A percentile compares a stretch with the other conserved stretches of the same genome.
Conservation (phyloP, 1,140 invertebrate species). For the Papilio helenus region DNA sequence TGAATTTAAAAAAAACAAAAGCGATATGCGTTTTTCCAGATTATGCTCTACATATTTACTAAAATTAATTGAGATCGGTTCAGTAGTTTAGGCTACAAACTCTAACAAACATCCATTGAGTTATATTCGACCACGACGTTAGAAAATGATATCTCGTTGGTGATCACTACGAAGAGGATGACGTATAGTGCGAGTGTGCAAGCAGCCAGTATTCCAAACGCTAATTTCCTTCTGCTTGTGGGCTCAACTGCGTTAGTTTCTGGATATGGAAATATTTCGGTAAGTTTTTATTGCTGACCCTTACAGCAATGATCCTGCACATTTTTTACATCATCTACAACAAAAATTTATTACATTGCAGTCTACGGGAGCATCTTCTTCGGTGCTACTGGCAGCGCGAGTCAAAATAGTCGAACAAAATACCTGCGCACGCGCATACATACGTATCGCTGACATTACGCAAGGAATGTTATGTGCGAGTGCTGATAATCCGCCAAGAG, state of each 20-base stretch:
- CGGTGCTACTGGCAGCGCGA: slow-evolving; percentile 58
- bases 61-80: no score
- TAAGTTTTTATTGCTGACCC: slow-evolving; percentile 49
- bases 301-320: neutral
- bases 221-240: slow-evolving; percentile 48
- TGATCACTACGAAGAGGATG: slow-evolving; percentile 55
- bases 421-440: slow-evolving; percentile 62
- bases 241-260: slow-evolving; percentile 68
- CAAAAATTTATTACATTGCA: slow-evolving; percentile 47
- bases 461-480: slow-evolving; percentile 75
- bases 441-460: slow-evolving; percentile 57
- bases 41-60: no score
- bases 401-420: slow-evolving; percentile 63
- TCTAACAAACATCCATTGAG: slow-evolving; percentile 32
- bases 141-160: slow-evolving; percentile 68
- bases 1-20: no score
- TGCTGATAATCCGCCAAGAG: slow-evolving; percentile 62
- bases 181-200: slow-evolving; percentile 54
- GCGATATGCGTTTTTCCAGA: no score
- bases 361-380: slow-evolving; percentile 60
- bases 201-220: slow-evolving; percentile 52
- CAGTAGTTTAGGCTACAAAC: no score
- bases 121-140: slow-evolving; percentile 56
- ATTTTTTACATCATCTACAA: neutral
- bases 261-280: slow-evolving; percentile 70